These are phyloP conservation scores for Rhagonycha lutea DNA, from an alignment of 2,888 invertebrate genomes.

Conservation along the genomic window DNA sequence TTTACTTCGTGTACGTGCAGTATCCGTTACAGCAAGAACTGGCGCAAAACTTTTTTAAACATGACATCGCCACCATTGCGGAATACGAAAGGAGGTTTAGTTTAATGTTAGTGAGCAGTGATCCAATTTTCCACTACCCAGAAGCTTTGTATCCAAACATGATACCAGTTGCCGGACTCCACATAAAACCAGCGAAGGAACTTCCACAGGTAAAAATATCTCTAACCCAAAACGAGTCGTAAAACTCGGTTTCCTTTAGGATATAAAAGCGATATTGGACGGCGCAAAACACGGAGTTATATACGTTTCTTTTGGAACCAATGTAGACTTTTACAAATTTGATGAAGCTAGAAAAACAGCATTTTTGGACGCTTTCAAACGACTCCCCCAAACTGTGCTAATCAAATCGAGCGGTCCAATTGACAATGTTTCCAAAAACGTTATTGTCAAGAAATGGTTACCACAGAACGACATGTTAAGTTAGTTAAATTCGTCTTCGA, in stretches of 20 bases:
- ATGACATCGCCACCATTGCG: slow-evolving; percentile 33
- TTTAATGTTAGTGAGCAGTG: slow-evolving; percentile 43
- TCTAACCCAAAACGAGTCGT: not conserved
- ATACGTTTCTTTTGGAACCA: slow-evolving; percentile 49
- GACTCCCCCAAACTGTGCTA: slow-evolving; percentile 37
- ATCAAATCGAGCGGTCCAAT: slow-evolving; percentile 49
- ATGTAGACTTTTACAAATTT: slow-evolving; percentile 26
- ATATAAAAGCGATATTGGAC: slow-evolving; percentile 37
- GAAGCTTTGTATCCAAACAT: slow-evolving; percentile 47
- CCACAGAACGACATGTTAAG: slow-evolving; percentile 53
- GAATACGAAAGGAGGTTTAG: slow-evolving; percentile 39
- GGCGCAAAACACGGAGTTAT: slow-evolving; percentile 44
- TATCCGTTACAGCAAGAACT: slow-evolving; percentile 32
- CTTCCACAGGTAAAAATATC: slow-evolving; percentile 39
- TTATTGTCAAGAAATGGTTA: slow-evolving; percentile 50
- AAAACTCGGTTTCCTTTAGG: not conserved
- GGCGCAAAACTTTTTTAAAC: slow-evolving; percentile 36
- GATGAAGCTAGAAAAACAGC: not conserved
- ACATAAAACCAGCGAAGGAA: slow-evolving; percentile 38
- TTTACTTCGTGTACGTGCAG: slow-evolving; percentile 12
- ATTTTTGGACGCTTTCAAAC: not conserved
- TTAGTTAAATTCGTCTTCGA: slow-evolving; percentile 3
- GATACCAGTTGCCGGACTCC: slow-evolving; percentile 49
- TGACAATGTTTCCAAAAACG: slow-evolving; percentile 47
- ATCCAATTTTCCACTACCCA: slow-evolving; percentile 42